Conservation (phyloP, 2,113 vertebrate genomes). For the Ptilonorhynchus violaceus region DNA sequence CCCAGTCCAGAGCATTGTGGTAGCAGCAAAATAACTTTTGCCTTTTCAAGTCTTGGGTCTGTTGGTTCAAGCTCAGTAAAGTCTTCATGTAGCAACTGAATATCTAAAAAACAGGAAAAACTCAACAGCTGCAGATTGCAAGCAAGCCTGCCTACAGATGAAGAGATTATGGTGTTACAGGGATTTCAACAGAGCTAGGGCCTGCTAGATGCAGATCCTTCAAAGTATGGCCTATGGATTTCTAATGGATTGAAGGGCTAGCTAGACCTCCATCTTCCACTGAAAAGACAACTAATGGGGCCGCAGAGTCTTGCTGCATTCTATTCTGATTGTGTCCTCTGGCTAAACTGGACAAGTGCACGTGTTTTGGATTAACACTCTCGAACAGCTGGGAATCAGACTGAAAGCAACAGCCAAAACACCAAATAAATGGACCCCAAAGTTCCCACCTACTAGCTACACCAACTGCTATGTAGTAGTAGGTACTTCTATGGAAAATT, state of each 20-base stretch:
- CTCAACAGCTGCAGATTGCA: background rate
- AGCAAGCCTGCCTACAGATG: background rate
- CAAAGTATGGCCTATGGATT: background rate
- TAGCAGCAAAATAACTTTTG: constrained; percentile 80
- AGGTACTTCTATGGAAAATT: background rate
- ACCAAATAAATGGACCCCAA: background rate
- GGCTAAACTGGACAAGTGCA: background rate
- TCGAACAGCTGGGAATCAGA: background rate
- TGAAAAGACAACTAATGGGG: background rate
- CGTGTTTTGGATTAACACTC: background rate
- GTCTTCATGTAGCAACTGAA: constrained; percentile 77
- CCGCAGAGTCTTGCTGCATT: background rate
- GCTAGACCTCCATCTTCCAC: background rate
- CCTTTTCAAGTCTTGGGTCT: constrained; percentile 75
- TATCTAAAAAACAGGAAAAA: constrained; percentile 70
- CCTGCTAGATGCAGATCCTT: background rate
- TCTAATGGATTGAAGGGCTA: background rate
- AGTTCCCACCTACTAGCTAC: background rate
- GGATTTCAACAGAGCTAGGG: background rate
- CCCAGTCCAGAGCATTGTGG: constrained; percentile 87
- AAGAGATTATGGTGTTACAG: background rate
- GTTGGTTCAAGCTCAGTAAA: constrained; percentile 75
- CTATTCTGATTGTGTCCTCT: background rate
- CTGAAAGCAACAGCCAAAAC: background rate
- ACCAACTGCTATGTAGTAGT: background rate